phyloP scores from a whole-genome alignment of 2,113 vertebrate species.

The Albula glossodonta region DNA sequence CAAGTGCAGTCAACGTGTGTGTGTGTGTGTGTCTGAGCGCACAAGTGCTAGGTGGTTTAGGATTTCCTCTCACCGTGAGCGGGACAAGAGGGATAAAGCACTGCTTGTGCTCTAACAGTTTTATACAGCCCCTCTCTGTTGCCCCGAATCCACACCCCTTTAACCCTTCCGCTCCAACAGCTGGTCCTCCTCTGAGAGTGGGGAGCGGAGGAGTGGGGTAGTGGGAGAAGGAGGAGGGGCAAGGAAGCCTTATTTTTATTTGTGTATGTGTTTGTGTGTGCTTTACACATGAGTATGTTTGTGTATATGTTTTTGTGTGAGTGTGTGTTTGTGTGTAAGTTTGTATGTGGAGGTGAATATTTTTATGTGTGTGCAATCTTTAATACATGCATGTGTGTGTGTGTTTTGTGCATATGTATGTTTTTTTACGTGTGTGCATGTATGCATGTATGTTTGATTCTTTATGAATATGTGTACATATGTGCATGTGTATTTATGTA shows the following conservation, averaged over 20 bases:
- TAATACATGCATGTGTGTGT: neutral
- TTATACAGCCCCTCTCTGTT: conserved; percentile 54
- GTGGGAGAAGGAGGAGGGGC: neutral
- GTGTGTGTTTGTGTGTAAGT: too few species aligned
- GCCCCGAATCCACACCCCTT: conserved; percentile 58
- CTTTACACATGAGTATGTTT: neutral
- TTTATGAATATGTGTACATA: neutral
- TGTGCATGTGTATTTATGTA: neutral
- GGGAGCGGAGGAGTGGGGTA: neutral
- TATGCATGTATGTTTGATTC: neutral
- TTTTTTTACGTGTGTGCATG: neutral
- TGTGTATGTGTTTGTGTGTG: neutral
- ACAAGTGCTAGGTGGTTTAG: neutral
- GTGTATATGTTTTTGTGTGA: too few species aligned
- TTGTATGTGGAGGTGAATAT: too few species aligned
- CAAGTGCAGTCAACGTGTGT: neutral
- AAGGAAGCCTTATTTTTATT: neutral
- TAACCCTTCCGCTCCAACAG: conserved; percentile 50
- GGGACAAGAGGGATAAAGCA: conserved; percentile 61
- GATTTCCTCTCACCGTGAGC: conserved; percentile 28
- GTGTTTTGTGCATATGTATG: neutral
- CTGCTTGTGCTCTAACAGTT: conserved; percentile 62
- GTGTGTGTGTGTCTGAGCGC: conserved; percentile 18
- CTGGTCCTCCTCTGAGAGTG: conserved; percentile 42
- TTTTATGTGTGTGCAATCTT: neutral